Evolutionary conservation across 2,797 vertebrate genomes (phyloP).

Genomic region (Ctenochaetus hawaiiensis): DNA sequence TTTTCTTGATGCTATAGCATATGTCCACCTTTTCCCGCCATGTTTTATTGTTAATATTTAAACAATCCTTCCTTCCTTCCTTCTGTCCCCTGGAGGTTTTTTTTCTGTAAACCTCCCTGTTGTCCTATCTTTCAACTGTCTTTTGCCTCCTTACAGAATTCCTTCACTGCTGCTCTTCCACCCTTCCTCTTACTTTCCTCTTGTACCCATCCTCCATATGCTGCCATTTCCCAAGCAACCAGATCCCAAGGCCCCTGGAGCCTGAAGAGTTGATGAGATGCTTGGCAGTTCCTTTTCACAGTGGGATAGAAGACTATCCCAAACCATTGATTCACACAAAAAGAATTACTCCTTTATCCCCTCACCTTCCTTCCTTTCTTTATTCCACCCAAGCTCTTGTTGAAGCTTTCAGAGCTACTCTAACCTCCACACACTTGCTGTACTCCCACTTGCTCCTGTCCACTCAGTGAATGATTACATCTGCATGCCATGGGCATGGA

Average conservation of each 20-base stretch:
- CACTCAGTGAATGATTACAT: constrained; percentile 56
- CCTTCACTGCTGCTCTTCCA: constrained; percentile 15
- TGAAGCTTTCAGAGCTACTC: constrained; percentile 40
- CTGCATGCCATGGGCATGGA: constrained; percentile 48
- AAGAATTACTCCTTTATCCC: constrained; percentile 34
- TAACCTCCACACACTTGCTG: constrained; percentile 28
- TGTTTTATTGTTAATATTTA: constrained; percentile 41
- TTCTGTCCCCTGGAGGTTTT: constrained; percentile 16
- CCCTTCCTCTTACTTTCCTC: constrained; percentile 9
- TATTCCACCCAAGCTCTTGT: constrained; percentile 50
- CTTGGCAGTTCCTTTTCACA: constrained; percentile 38
- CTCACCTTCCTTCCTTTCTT: constrained; percentile 38
- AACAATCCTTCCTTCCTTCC: constrained; percentile 22
- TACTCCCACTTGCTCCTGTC: constrained; percentile 52
- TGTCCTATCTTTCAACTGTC: neutral
- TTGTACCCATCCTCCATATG: constrained; percentile 24
- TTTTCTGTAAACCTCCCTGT: neutral
- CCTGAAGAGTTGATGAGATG: constrained; percentile 38
- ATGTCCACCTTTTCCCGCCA: constrained; percentile 24
- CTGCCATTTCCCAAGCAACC: constrained; percentile 39
- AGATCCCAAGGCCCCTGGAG: constrained; percentile 31
- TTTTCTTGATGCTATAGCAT: constrained; percentile 5
- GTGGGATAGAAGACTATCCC: constrained; percentile 25
- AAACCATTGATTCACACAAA: constrained; percentile 45
- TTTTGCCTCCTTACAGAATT: neutral